Base-by-base conservation (phyloP, 2,797 vertebrate genomes). In the Myotis daubentonii region DNA sequence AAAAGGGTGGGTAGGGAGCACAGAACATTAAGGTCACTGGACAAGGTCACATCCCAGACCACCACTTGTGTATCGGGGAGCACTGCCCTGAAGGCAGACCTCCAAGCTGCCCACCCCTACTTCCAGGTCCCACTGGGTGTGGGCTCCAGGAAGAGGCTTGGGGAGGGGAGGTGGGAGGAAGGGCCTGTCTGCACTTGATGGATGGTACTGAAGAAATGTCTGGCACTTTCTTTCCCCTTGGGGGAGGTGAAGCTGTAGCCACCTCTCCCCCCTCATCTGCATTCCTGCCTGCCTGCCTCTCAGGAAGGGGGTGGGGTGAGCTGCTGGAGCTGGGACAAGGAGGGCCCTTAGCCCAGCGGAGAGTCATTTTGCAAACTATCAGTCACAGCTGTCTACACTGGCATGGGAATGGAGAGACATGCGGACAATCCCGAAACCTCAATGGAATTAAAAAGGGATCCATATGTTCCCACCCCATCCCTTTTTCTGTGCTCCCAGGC, bases 121-220 rank as follows among this genome's bases (percentile, higher is more conserved):
- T 71, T 86, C 91, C 36, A 28, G 65, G 87, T 53, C 92, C 55
- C 44, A 10, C 85, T 72, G 87, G 92, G 95, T 47, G 19, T 36
- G 57, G 82, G 12, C 92, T 88, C 36, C 93, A 86, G 97, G 88
- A 94, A 96, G 92, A 87, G 96, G 92, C 80, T 33, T 71, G 71
- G 87, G 60, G 93, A 94, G 93, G 81, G 60, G 93, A 94, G 89
- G 81, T n/a, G 28, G 80, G 89, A 74, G 92, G 89, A 74, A 93
- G 87, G 89, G 53, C 92, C 91, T 94, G 94, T 91, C 96, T 25
- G 65, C 55, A 10, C 70, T 94, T 97, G 97, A 97, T 96, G 96
- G 96, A 97, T 97, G 91, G 91, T 41, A 55, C 93, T 82, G 88
- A 81, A 97, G 96, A 94, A 96, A 97, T 93, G 96, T 95, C 96